These are phyloP conservation scores for Drosophila mercatorum DNA, from an alignment of 2,888 invertebrate species.

Conservation along the genomic window DNA sequence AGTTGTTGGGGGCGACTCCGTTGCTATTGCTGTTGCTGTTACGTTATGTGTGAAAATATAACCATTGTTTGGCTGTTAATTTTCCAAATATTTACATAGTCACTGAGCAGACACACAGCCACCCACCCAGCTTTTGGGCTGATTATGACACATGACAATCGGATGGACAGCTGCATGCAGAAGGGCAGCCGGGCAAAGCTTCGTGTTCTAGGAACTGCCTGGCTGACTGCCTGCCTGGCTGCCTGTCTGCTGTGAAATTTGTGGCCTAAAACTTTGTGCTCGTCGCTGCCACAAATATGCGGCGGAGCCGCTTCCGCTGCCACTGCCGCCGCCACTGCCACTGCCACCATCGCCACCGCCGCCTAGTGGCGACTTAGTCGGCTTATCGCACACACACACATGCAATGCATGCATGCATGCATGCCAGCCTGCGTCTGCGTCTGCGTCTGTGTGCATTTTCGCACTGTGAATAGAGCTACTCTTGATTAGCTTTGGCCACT, in stretches of 20 bases:
- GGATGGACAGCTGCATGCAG: conserved; percentile 54
- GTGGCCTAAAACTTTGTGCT: conserved; percentile 52
- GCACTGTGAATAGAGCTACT: conserved; percentile 2
- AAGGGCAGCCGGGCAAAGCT: neutral
- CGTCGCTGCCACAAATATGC: conserved; percentile 58
- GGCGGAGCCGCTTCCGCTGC: conserved; percentile 4
- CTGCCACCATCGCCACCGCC: neutral
- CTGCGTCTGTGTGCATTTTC: conserved; percentile 10
- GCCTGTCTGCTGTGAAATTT: conserved; percentile 49
- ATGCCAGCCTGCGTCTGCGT: neutral
- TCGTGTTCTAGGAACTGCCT: conserved; percentile 4
- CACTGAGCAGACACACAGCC: conserved; percentile 21
- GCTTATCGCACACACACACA: conserved; percentile 2
- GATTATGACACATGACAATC: conserved; percentile 61
- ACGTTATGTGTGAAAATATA: conserved; percentile 68
- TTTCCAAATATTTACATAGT: conserved; percentile 65
- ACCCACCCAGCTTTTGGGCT: conserved; percentile 9
- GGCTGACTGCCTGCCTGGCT: neutral
- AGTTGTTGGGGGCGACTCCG: conserved; percentile 1
- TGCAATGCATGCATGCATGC: neutral
- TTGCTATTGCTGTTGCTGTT: conserved; percentile 26
- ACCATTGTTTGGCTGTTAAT: conserved; percentile 70
- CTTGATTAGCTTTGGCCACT: conserved; percentile 30
- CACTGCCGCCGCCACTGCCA: neutral
- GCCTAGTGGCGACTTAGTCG: conserved; percentile 30